A percentile compares a stretch with the other conserved stretches of the same genome.
These are phyloP conservation scores for Phalanger gymnotis DNA, from an alignment of 2,797 vertebrate genomes.

Conservation along the genomic window DNA sequence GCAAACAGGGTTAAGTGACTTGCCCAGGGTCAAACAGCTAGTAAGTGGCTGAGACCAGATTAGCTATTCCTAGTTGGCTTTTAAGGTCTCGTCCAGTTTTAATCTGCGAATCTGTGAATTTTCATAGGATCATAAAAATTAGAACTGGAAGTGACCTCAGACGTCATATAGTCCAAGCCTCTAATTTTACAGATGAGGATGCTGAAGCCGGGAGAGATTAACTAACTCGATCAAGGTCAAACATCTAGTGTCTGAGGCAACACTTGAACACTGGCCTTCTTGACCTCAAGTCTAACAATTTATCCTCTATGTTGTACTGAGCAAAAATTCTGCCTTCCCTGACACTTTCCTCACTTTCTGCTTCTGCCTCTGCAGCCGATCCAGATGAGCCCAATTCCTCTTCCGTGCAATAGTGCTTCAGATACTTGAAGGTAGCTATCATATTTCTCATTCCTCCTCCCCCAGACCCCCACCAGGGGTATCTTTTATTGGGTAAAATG, in stretches of 20 bases:
- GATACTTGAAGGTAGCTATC: neutral
- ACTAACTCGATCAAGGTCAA: neutral
- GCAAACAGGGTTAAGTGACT: neutral
- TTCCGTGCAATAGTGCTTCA: neutral
- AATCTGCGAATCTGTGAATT: neutral
- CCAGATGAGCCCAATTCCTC: too few relatives aligned
- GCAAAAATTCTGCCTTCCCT: neutral
- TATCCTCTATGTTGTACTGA: neutral
- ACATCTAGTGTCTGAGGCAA: neutral
- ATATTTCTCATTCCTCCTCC: neutral
- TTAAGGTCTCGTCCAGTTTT: neutral
- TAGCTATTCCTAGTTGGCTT: neutral
- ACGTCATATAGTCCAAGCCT: neutral
- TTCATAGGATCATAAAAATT: neutral
- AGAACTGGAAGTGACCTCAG: neutral
- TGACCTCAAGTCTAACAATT: neutral
- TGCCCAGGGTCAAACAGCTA: neutral
- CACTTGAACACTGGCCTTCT: neutral
- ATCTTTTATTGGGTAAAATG: neutral
- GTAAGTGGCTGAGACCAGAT: neutral
- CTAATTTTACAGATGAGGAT: neutral
- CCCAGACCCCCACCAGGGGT: neutral
- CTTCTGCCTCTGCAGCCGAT: neutral
- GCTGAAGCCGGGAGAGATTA: neutral
- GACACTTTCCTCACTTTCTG: neutral